Base-by-base conservation (phyloP, 1,140 invertebrate genomes). In the Trichonephila clavata region DNA sequence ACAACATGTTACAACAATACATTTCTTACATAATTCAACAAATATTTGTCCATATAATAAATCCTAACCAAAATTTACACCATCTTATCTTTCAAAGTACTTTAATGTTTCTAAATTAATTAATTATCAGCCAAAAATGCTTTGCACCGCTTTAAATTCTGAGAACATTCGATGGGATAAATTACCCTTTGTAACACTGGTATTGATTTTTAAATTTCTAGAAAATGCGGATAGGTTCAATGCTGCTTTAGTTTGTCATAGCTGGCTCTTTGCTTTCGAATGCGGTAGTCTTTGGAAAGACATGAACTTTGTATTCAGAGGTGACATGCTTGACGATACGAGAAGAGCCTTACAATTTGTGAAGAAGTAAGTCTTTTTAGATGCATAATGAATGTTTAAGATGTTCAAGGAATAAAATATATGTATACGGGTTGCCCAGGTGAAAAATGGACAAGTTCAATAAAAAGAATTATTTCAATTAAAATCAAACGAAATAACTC, bases 241-340 rank as follows among this genome's bases (percentile, higher is more conserved):
- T 43, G 91, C 81, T 0, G 6, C 63, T 27, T 71, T 92, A 32
- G 83, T 39, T 13, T 92, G 91, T 24, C 81, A 21, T 8, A 71
- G 32, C 60, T 92, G 91, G 91, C 24, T 21, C 1, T 18, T 20
- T 20, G 91, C 83, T 43, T 92, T 92, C n/a, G 77, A 92, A 59
- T 43, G 27, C 21, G 27, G 60, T 1, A 39, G 4, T 39, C 50
- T 92, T 10, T 92, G 91, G 91, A 27, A 81, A 61, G 14, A 60
- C 3, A 81, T 60, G 13, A 14, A 21, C 16, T 68, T 92, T 24
- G 27, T 63, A 0, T 84, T 83, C 57, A 59, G 60, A 3, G n/a
- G 57, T 57, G 80, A 84, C 60, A 32, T 92, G 77, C 13, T 83
- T 24, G 32, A 84, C 24, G 90, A 92, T 24, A 14, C 81, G 8